Base-by-base conservation (phyloP, 2,797 vertebrate species). In the Petrocephalus schoutedeni region DNA sequence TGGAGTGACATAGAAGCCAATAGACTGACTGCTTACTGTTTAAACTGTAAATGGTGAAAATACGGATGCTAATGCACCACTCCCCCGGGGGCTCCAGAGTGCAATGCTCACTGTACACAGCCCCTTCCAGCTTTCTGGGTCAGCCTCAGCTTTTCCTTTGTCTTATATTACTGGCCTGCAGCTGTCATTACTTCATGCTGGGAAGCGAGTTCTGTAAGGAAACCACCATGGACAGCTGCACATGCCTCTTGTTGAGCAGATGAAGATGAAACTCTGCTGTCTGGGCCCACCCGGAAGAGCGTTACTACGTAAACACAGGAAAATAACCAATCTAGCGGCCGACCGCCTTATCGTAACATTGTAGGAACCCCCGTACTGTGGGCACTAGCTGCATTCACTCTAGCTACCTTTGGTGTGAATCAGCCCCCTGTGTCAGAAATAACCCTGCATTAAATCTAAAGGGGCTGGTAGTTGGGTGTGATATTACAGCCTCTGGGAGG, bases 111-210 rank as follows among this genome's bases (percentile, higher is more conserved):
- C 54, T 85, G 84, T 57, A 41, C 12, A 58, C 84, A 9, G 32
- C 7, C 28, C 49, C 56, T 59, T 32, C 23, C 84, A 58, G 56
- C 28, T 85, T 85, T 85, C 84, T 57, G 28, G 84, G 84, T 85
- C 84, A 85, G 56, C 53, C 53, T 57, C 53, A 85, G 12, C 54
- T 0, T 36, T 85, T 57, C 84, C 53, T 85, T 36, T 85, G 84
- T 85, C 84, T 58, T 36, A 36, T 41, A 19, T 57, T 85, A 36
- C 84, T 85, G 84, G 84, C 56, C 54, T 41, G 32, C 84, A 85
- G 84, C 84, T 85, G 84, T 58, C 54, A 85, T 85, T 85, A 85
- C 84, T 58, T 85, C 84, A 85, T 85, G 21, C 23, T 58, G 56
- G 84, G 56, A 58, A 85, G 32, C 51, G 32, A 32, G 12, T 23